Percentiles rank a stretch among this genome's conserved stretches.
These are phyloP conservation scores for Drosophila multiciliata DNA, from an alignment of 2,888 invertebrate species.

Conservation along the genomic window DNA sequence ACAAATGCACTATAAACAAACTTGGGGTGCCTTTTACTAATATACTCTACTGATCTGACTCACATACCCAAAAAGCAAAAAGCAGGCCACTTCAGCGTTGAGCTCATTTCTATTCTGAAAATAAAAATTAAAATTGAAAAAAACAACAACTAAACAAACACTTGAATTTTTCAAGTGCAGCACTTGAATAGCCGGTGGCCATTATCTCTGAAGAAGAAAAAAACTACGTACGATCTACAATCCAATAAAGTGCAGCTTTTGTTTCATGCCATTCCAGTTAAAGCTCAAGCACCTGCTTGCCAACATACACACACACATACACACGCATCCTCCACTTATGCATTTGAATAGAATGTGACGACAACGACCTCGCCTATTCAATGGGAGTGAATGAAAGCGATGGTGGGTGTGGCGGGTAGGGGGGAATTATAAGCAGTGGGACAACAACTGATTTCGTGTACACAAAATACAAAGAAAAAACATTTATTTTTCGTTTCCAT, in stretches of 20 bases:
- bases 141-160: slow-evolving; percentile 13
- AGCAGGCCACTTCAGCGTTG: slow-evolving; percentile 31
- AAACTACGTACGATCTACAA: slow-evolving; percentile 12
- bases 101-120: slow-evolving; percentile 54
- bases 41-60: not conserved
- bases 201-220: slow-evolving; percentile 51
- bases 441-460: slow-evolving; percentile 27
- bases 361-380: slow-evolving; percentile 46
- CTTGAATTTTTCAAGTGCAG: slow-evolving; percentile 49
- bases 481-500: not conserved
- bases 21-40: not conserved
- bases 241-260: slow-evolving; percentile 46
- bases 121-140: slow-evolving; percentile 2
- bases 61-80: slow-evolving; percentile 5
- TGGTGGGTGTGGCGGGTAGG: not conserved
- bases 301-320: slow-evolving; percentile 2
- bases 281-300: slow-evolving; percentile 47
- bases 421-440: slow-evolving; percentile 25
- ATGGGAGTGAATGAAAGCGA: slow-evolving; percentile 30
- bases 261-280: slow-evolving; percentile 35
- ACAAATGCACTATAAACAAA: slow-evolving; percentile 12
- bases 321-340: not conserved
- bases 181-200: slow-evolving; percentile 38
- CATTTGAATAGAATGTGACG: slow-evolving; percentile 29
- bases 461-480: slow-evolving; percentile 12